phyloP scores from a whole-genome alignment of 2,797 vertebrate species.

The Smutsia gigantea region DNA sequence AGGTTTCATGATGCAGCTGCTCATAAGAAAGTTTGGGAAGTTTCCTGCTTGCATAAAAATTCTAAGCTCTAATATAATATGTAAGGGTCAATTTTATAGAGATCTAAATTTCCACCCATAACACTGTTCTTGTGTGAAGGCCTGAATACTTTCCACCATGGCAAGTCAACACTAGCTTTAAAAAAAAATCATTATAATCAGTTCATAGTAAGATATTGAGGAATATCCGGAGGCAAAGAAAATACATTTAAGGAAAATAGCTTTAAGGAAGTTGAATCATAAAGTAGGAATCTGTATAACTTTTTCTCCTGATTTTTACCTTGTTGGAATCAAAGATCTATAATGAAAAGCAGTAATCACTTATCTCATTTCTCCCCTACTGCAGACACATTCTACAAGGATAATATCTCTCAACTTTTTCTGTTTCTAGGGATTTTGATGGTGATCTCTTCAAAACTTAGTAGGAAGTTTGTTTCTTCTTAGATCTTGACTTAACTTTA shows the following conservation, averaged over 20 bases:
- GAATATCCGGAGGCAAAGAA: not conserved
- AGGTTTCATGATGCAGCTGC: not conserved
- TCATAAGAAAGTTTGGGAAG: constrained; percentile 1
- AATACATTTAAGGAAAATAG: constrained; percentile 36
- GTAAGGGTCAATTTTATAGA: not conserved
- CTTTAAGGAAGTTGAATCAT: constrained; percentile 21
- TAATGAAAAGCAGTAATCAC: not conserved
- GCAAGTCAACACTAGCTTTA: not conserved
- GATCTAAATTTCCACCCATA: not conserved
- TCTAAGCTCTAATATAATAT: not conserved
- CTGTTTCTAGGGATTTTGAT: not conserved
- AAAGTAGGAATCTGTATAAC: constrained; percentile 8
- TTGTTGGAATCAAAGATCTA: not conserved
- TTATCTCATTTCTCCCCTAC: not conserved
- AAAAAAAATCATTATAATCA: not conserved
- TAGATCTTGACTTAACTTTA: constrained; percentile 20
- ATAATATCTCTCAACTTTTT: not conserved
- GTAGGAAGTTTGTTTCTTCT: not conserved
- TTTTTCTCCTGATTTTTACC: not conserved
- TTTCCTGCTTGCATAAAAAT: not conserved
- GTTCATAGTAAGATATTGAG: constrained; percentile 26
- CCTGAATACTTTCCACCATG: not conserved
- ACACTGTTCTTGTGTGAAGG: not conserved
- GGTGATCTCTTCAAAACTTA: not conserved
- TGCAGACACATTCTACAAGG: not conserved